Conservation (phyloP, 2,797 vertebrate species). For the Etheostoma perlongum region DNA sequence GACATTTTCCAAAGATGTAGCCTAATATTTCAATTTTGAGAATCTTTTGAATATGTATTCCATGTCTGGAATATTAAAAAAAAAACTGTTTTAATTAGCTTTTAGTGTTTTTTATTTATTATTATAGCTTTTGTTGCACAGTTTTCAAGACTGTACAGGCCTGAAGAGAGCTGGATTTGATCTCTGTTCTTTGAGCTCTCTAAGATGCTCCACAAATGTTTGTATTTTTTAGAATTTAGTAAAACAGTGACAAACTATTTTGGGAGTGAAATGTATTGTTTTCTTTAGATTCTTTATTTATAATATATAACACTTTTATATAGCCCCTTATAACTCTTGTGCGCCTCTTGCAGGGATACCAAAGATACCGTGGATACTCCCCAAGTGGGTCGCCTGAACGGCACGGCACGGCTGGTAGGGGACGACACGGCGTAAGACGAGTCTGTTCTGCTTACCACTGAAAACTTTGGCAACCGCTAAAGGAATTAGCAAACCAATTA, state of each 20-base stretch:
- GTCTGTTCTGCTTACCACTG: too few species aligned
- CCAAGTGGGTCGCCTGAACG: neutral
- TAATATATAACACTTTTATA: neutral
- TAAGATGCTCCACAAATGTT: neutral
- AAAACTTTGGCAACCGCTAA: neutral
- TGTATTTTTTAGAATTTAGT: neutral
- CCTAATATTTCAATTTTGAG: constrained; percentile 35
- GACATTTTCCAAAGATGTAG: constrained; percentile 50
- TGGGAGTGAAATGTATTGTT: neutral
- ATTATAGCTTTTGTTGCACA: neutral
- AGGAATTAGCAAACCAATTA: neutral
- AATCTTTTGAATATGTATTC: constrained; percentile 26
- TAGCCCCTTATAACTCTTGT: neutral
- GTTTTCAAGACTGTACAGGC: neutral
- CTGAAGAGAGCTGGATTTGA: neutral
- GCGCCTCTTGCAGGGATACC: neutral
- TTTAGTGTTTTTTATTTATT: neutral
- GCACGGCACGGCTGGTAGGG: neutral
- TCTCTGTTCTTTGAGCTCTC: neutral
- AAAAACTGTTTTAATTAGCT: neutral
- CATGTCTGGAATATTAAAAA: constrained; percentile 15
- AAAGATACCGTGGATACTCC: constrained; percentile 9
- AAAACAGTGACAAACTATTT: neutral
- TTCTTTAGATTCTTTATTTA: neutral
- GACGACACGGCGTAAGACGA: neutral